phyloP scores from a whole-genome alignment of 2,113 vertebrate species.

The Perca flavescens region DNA sequence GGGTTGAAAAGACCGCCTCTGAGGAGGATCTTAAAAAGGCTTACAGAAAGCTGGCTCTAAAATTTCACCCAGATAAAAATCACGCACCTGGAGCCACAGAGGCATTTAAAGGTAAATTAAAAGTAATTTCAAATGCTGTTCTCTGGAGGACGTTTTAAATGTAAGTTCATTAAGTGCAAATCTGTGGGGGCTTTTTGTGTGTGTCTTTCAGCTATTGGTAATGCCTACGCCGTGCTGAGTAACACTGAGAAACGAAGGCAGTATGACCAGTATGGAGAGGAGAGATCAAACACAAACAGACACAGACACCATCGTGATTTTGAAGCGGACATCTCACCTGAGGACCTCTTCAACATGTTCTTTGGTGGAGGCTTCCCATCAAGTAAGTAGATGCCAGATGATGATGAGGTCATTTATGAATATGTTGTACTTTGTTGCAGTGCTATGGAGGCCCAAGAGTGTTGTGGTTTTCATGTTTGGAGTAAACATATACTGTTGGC shows the following conservation, averaged over 20 bases:
- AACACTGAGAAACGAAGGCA: constrained; percentile 94
- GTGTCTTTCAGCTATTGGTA: constrained; percentile 88
- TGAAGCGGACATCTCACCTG: constrained; percentile 97
- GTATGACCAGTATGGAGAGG: constrained; percentile 95
- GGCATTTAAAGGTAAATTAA: constrained; percentile 93
- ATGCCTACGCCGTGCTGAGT: constrained; percentile 90
- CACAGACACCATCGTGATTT: constrained; percentile 92
- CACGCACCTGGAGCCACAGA: constrained; percentile 88
- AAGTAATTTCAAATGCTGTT: neutral
- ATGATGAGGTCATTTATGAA: neutral
- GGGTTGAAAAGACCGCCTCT: constrained; percentile 89
- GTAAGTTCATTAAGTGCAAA: neutral
- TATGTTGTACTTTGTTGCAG: neutral
- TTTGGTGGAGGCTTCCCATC: constrained; percentile 97
- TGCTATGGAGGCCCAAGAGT: neutral
- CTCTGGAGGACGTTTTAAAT: neutral
- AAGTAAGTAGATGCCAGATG: constrained; percentile 84
- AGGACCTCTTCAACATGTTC: constrained; percentile 99
- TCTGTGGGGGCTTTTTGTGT: neutral
- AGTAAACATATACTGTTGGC: neutral
- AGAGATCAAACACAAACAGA: constrained; percentile 87
- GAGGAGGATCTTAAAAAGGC: constrained; percentile 95
- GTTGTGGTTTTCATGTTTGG: neutral
- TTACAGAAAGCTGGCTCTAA: constrained; percentile 85
- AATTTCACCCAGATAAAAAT: constrained; percentile 88